Evolutionary conservation across 2,888 invertebrate species (phyloP).

Genomic region (Resseliella maxima): DNA sequence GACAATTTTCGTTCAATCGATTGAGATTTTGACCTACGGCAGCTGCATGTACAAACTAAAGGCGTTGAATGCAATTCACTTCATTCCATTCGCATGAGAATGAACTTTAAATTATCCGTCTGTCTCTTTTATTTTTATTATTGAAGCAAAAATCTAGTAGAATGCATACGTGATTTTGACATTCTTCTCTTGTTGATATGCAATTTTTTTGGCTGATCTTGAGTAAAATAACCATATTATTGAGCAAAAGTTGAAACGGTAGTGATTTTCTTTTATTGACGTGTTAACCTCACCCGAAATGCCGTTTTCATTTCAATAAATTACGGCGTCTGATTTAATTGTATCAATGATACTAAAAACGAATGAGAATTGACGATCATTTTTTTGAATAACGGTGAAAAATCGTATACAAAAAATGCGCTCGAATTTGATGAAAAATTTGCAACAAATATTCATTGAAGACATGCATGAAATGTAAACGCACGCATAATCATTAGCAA

Average conservation of each 20-base stretch:
- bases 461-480: not conserved
- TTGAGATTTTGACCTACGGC: constrained; percentile 13
- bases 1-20: not conserved
- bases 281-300: not conserved
- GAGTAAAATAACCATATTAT: too few species aligned
- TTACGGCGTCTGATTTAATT: not conserved
- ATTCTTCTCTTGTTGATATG: not conserved
- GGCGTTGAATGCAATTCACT: not conserved
- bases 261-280: too few species aligned
- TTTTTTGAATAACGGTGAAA: not conserved
- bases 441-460: constrained; percentile 1
- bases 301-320: not conserved
- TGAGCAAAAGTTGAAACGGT: too few species aligned
- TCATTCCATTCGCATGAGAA: not conserved
- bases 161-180: not conserved
- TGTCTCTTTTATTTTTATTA: not conserved
- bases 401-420: not conserved
- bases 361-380: not conserved
- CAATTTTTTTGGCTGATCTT: not conserved
- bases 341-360: not conserved
- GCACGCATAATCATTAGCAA: constrained; percentile 33
- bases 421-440: not conserved
- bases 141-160: not conserved
- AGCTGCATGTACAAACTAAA: not conserved
- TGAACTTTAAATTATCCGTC: constrained; percentile 1